Conservation (phyloP, 2,797 vertebrate genomes). For the Corythornis leucogaster region DNA sequence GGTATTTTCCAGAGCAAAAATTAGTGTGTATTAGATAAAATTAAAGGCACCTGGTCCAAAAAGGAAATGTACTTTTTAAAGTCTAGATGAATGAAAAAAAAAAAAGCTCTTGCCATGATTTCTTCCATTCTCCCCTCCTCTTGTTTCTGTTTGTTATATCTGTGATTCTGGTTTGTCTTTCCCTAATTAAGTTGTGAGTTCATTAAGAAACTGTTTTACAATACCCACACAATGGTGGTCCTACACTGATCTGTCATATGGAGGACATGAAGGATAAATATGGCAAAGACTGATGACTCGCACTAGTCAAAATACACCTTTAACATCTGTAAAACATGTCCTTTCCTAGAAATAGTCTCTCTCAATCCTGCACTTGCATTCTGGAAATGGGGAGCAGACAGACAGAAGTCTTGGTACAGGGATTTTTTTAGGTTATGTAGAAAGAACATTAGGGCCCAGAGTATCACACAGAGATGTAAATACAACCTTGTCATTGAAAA, state of each 20-base stretch:
- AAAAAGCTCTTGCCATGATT: not conserved
- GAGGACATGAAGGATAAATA: not conserved
- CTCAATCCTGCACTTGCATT: not conserved
- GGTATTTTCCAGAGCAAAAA: not conserved
- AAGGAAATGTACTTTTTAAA: not conserved
- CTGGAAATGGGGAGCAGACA: not conserved
- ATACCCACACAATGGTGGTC: not conserved
- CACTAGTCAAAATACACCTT: not conserved
- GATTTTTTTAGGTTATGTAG: no score
- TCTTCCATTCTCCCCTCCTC: not conserved
- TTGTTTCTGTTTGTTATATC: not conserved
- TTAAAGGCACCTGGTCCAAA: not conserved
- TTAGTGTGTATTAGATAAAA: not conserved
- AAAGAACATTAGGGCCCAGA: no score
- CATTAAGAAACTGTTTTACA: not conserved
- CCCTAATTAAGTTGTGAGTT: not conserved
- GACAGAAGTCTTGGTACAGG: not conserved
- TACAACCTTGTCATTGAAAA: not conserved
- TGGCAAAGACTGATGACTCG: not conserved
- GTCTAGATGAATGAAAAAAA: not conserved
- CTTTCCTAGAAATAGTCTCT: not conserved
- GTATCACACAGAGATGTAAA: not conserved
- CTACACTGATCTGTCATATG: not conserved
- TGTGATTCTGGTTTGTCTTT: not conserved
- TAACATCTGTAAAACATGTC: not conserved